Conservation (phyloP, 2,797 vertebrate species). For the Calcarius lapponicus region DNA sequence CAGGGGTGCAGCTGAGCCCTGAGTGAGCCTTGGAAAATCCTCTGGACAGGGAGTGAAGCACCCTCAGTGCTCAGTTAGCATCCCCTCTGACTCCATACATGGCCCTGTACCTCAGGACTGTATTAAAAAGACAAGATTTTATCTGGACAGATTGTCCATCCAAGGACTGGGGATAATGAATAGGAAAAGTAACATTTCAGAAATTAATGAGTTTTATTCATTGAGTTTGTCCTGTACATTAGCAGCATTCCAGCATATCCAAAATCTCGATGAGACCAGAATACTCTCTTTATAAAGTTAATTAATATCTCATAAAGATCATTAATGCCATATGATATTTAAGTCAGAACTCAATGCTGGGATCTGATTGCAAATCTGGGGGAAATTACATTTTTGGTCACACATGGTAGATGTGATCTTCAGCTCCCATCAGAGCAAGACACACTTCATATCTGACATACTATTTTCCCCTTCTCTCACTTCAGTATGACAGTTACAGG, state of each 20-base stretch:
- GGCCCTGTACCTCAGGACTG: background rate
- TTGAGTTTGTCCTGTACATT: constrained; percentile 3
- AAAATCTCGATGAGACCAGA: background rate
- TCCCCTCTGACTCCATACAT: background rate
- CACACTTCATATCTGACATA: background rate
- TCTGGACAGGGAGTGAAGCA: background rate
- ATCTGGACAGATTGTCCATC: background rate
- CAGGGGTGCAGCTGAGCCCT: background rate
- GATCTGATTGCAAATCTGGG: background rate
- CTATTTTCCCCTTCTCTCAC: background rate
- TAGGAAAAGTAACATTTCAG: constrained; percentile 3
- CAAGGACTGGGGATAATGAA: background rate
- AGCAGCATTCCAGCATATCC: background rate
- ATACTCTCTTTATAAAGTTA: background rate
- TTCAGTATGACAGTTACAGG: background rate
- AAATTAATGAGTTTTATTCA: constrained; percentile 17
- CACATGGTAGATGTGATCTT: background rate
- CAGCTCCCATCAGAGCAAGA: background rate
- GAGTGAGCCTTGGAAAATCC: accelerated
- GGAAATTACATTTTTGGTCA: background rate
- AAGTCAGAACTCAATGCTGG: background rate
- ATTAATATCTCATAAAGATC: background rate
- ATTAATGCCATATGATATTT: background rate
- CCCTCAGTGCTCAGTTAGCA: accelerated
- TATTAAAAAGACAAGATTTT: background rate